Conservation (phyloP, 2,888 invertebrate species). For the Trachelus stipa region DNA sequence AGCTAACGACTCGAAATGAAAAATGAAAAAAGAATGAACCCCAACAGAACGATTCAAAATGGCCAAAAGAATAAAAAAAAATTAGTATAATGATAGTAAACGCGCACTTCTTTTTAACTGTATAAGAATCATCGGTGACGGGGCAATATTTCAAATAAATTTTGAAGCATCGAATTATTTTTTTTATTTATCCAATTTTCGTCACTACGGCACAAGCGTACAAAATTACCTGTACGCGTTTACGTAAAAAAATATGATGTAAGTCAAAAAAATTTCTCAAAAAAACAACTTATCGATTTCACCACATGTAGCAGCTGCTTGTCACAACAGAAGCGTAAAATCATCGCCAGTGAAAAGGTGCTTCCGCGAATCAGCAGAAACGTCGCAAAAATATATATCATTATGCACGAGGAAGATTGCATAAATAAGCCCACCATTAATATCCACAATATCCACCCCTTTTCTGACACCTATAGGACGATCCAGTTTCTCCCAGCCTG, state of each 20-base stretch:
- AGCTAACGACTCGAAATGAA: constrained; percentile 3
- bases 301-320: neutral
- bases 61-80: constrained; percentile 23
- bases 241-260: neutral
- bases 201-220: neutral
- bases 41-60: neutral
- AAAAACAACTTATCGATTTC: neutral
- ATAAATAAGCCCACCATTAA: neutral
- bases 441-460: neutral
- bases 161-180: neutral
- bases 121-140: neutral
- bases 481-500: neutral
- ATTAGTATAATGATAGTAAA: neutral
- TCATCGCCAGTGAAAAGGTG: neutral
- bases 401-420: neutral
- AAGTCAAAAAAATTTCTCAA: too few relatives aligned
- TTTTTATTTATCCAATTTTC: neutral
- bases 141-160: neutral
- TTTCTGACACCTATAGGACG: neutral
- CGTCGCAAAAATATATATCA: neutral
- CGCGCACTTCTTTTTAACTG: neutral
- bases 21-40: neutral
- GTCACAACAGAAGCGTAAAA: neutral
- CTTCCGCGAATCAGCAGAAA: neutral
- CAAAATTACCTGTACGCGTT: neutral